Percentiles rank a stretch among this genome's conserved stretches.
Evolutionary conservation across 2,113 vertebrate genomes (phyloP).

Genomic region (Odocoileus hemionus): DNA sequence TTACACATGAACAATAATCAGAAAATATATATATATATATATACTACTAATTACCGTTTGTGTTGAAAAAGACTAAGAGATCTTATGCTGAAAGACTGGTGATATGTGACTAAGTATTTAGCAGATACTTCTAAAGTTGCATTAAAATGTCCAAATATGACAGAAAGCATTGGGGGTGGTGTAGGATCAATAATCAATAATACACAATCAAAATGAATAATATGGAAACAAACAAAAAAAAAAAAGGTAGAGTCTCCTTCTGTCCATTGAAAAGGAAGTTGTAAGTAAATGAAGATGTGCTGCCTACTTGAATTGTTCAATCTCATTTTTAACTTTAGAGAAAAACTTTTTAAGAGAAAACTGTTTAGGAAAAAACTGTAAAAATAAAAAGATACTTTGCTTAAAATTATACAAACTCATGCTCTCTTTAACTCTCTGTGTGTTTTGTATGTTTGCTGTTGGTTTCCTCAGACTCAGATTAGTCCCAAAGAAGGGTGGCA

Average conservation of each 20-base stretch:
- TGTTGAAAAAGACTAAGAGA: not conserved
- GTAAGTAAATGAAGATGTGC: not conserved
- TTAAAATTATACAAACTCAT: not conserved
- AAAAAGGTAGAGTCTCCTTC: not conserved
- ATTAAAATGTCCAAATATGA: not conserved
- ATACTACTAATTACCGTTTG: not conserved
- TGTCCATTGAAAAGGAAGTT: not conserved
- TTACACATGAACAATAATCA: not conserved
- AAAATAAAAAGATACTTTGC: not conserved
- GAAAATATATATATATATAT: not conserved
- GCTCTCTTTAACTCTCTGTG: not conserved
- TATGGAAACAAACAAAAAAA: not conserved
- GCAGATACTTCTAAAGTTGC: not conserved
- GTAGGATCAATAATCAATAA: not conserved
- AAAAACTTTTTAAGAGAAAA: not conserved
- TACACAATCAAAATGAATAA: not conserved
- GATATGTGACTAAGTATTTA: not conserved
- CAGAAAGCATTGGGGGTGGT: not conserved
- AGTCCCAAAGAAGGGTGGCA: slow-evolving; percentile 98
- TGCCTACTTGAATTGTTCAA: not conserved
- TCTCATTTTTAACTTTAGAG: not conserved
- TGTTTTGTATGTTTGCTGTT: slow-evolving; percentile 55
- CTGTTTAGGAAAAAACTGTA: not conserved
- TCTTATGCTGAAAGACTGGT: not conserved
- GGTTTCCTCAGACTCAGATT: slow-evolving; percentile 87